Evolutionary conservation across 2,797 vertebrate genomes (phyloP).

Genomic region (Lates japonicus): DNA sequence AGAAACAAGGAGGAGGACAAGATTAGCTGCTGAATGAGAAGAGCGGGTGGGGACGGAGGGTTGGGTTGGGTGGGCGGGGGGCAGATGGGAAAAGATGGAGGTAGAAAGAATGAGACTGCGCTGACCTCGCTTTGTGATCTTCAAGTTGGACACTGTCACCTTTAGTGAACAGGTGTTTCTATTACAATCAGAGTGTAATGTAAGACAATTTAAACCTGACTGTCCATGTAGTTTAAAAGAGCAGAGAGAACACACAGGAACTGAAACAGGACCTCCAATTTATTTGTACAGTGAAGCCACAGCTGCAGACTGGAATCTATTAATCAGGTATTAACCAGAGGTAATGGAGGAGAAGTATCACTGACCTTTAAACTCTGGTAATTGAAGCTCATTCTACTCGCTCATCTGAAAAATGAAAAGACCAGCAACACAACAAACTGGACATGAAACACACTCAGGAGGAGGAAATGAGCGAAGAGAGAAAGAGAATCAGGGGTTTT

Average conservation of each 20-base stretch:
- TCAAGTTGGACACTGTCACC: not conserved
- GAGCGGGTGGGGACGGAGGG: conserved; percentile 10
- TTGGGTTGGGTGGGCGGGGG: not conserved
- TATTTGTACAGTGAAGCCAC: not conserved
- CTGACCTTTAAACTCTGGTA: conserved; percentile 23
- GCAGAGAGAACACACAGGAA: not conserved
- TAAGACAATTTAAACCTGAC: not conserved
- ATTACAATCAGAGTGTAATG: not conserved
- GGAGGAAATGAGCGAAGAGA: conserved; percentile 2
- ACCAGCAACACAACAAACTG: not conserved
- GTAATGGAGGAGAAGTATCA: conserved; percentile 2
- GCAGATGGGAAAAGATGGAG: conserved; percentile 11
- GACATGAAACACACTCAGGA: not conserved
- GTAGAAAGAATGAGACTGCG: not conserved
- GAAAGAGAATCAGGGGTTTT: conserved; percentile 29
- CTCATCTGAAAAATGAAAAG: conserved; percentile 1
- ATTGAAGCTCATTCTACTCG: conserved; percentile 26
- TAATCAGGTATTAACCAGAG: not conserved
- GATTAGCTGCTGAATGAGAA: conserved; percentile 63
- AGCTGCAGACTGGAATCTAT: not conserved
- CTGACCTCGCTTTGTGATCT: not conserved
- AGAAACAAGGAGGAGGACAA: conserved; percentile 59
- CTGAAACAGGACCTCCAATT: not conserved
- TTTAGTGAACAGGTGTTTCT: not conserved
- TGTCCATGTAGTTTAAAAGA: not conserved